Percentiles rank a stretch among this genome's conserved stretches.
These are phyloP conservation scores for Microctonus hyperodae DNA, from an alignment of 2,888 invertebrate species.

Conservation along the genomic window DNA sequence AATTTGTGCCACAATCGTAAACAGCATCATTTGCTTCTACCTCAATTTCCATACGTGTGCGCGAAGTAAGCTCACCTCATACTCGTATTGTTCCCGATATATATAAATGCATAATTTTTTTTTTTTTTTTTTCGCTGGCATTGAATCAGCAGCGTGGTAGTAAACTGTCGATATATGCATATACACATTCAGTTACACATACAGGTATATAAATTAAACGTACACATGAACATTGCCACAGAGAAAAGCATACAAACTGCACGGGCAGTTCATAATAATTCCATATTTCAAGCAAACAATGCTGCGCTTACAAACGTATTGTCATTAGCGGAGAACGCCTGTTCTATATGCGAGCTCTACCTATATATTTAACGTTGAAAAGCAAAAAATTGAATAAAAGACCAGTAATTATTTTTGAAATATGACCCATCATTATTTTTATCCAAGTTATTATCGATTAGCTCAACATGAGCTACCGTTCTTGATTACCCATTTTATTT, in stretches of 20 bases:
- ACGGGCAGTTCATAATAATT: constrained; percentile 39
- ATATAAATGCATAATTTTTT: constrained; percentile 6
- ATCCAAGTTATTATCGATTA: background rate
- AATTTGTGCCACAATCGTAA: constrained; percentile 39
- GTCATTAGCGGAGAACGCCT: constrained; percentile 31
- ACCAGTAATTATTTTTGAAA: background rate
- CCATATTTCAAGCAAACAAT: constrained; percentile 37
- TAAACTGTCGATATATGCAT: constrained; percentile 18
- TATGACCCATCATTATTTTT: background rate
- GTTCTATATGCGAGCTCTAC: constrained; percentile 15
- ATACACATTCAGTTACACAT: constrained; percentile 12
- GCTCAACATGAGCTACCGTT: background rate
- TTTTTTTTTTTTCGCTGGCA: background rate
- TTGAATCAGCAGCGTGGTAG: constrained; percentile 18
- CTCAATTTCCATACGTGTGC: constrained; percentile 39
- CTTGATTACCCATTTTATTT: background rate
- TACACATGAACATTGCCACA: constrained; percentile 7
- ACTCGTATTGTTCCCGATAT: constrained; percentile 28
- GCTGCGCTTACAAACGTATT: constrained; percentile 26
- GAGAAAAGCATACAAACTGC: constrained; percentile 17
- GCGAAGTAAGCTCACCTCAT: constrained; percentile 18
- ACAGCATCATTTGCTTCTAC: constrained; percentile 42
- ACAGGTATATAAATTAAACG: constrained; percentile 19
- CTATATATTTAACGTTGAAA: background rate
- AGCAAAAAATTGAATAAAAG: background rate